These are phyloP conservation scores for Tolmerus cingulatus DNA, from an alignment of 2,888 invertebrate genomes.

Conservation along the genomic window DNA sequence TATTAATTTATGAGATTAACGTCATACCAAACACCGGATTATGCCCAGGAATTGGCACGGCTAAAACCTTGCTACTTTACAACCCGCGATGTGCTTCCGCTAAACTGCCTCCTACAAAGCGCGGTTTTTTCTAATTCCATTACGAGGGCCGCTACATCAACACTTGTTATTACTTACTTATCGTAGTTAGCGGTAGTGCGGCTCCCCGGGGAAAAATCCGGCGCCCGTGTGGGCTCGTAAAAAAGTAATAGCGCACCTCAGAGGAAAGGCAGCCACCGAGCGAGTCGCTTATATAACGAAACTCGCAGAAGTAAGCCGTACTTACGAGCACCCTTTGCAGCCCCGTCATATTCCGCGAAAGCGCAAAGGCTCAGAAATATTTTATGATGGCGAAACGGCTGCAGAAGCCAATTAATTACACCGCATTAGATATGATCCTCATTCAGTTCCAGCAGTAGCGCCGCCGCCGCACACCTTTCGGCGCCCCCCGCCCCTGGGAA, in stretches of 20 bases:
- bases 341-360: not conserved
- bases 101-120: not conserved
- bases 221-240: not conserved
- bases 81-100: not conserved
- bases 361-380: not conserved
- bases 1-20: not conserved
- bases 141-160: not conserved
- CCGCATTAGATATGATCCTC: conserved; percentile 13
- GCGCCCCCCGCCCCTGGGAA: not conserved
- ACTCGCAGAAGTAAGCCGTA: not conserved
- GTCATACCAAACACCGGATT: not conserved
- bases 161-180: not conserved
- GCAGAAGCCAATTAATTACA: conserved; percentile 22
- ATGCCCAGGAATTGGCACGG: not conserved
- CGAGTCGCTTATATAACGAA: not conserved
- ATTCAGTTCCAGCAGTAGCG: not conserved
- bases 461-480: not conserved
- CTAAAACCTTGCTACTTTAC: not conserved
- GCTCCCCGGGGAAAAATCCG: not conserved
- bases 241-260: not conserved
- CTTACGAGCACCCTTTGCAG: not conserved
- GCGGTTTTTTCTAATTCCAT: not conserved
- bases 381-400: not conserved
- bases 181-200: not conserved
- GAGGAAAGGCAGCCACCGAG: not conserved